A percentile compares a stretch with the other conserved stretches of the same genome.
Evolutionary conservation across 1,140 invertebrate genomes (phyloP).

Genomic region (Brachionus paranguensis): DNA sequence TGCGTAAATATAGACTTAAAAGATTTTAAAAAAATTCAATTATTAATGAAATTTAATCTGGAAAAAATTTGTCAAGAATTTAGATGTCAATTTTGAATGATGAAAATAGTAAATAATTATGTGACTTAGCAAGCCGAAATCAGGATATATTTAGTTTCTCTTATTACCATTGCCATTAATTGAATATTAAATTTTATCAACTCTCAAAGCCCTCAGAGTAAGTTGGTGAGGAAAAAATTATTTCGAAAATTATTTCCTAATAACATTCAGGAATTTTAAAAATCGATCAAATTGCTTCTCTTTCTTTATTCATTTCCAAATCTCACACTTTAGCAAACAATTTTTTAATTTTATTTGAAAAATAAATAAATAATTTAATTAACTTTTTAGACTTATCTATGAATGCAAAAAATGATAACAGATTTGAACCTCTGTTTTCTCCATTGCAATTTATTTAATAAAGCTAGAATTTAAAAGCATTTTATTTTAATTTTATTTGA

Average conservation of each 20-base stretch:
- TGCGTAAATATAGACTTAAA: neutral
- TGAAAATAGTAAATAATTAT: neutral
- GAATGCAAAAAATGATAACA: conserved; percentile 33
- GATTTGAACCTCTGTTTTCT: conserved; percentile 32
- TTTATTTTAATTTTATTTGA: conserved; percentile 3
- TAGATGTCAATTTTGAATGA: neutral
- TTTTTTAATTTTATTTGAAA: neutral
- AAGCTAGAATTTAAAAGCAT: neutral
- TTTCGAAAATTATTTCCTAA: neutral
- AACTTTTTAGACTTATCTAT: neutral
- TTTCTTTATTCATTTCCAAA: neutral
- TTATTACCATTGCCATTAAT: neutral
- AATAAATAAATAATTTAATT: neutral
- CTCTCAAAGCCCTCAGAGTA: neutral
- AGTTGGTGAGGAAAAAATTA: neutral
- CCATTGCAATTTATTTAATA: neutral
- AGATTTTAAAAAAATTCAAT: neutral
- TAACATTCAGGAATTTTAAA: neutral
- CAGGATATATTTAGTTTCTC: neutral
- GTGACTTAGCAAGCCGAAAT: neutral
- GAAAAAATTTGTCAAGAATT: neutral
- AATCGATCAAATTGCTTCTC: neutral
- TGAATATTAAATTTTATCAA: neutral
- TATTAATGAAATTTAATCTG: neutral
- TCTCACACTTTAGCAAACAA: neutral